Evolutionary conservation across 1,140 invertebrate species (phyloP), one percentile per base, ranked within the genome.

Genomic region (Trachelipus rathkii): DNA sequence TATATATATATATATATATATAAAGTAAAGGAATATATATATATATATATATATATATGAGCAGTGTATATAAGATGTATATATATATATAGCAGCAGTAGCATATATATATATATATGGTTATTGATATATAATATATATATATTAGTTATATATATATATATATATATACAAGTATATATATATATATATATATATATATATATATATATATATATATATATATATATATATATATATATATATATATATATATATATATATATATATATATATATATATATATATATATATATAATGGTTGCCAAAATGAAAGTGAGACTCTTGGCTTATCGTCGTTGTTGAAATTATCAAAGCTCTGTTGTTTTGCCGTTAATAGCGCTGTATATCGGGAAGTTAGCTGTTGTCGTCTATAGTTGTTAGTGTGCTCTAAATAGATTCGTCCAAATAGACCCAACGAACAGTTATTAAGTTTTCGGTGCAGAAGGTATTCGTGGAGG

Each of bases 131-230:
- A n/a, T 68, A n/a, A n/a, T 68, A n/a, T 68, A n/a, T 1, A 19
- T 68, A n/a, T 74, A 21, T n/a, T n/a, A n/a, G n/a, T n/a, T n/a
- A 74, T 43, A n/a, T 19, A 60, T 76, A 73, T 73, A 73, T 44
- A 10, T 23, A n/a, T 23, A 6, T 33, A 6, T 33, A 6, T n/a
- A n/a, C n/a, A n/a, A n/a, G n/a, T 33, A 33, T 33, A 33, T 33
- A 19, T 72, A 19, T 2, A 11, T 72, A 46, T 0, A 44, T 46
- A 67, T 67, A 67, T 10, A 67, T 15, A 67, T 10, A 9, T 67
- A 67, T 67, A 67, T 67, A 15, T 15, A 67, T 67, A 67, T 10
- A 67, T 15, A 67, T 67, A n/a, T 68, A n/a, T 19, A n/a, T 68
- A n/a, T 19, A n/a, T 68, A n/a, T 19, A n/a, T 68, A n/a, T 68